Base-by-base conservation (phyloP, 2,888 invertebrate species). In the Anarsia innoxiella region DNA sequence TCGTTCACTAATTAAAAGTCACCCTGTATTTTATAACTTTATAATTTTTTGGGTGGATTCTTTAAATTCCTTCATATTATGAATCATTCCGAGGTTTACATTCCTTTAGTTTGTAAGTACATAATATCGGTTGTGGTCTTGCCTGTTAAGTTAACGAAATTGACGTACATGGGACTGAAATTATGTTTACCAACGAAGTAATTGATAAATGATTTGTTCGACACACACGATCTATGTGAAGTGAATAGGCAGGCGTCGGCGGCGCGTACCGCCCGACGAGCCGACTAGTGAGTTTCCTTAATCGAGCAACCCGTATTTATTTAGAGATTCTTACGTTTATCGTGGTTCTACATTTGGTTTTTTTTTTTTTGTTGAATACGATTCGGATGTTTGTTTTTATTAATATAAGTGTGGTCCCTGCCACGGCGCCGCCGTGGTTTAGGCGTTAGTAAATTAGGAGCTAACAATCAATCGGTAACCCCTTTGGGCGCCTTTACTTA, bases 51-150 rank as follows among this genome's bases (percentile, higher is more conserved):
- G n/a, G n/a, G n/a, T n/a, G n/a, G n/a, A n/a, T n/a, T n/a, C n/a
- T n/a, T n/a, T n/a, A n/a, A n/a, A n/a, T n/a, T n/a, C n/a, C n/a
- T n/a, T n/a, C n/a, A n/a, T n/a, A n/a, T n/a, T n/a, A n/a, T n/a
- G n/a, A n/a, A n/a, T n/a, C n/a, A n/a, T n/a, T n/a, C n/a, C 60
- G 66, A 72, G 62, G 69, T 68, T 68, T 70, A 70, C 79, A 85
- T 84, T 85, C 84, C 85, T 78, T 74, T 86, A 85, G 83, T 66
- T 67, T 53, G 64, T 83, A 83, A 83, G 84, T 85, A 86, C 84
- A 84, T 85, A 84, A 79, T 84, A 83, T 85, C 78, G 85, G 86
- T 86, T 86, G 84, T 86, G 86, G 85, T 86, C 86, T 86, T 86
- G 86, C 86, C 85, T 85, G 82, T 82, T 85, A 86, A 82, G 83